phyloP scores from a whole-genome alignment of 2,797 vertebrate species.

The Naso thynnoides region DNA sequence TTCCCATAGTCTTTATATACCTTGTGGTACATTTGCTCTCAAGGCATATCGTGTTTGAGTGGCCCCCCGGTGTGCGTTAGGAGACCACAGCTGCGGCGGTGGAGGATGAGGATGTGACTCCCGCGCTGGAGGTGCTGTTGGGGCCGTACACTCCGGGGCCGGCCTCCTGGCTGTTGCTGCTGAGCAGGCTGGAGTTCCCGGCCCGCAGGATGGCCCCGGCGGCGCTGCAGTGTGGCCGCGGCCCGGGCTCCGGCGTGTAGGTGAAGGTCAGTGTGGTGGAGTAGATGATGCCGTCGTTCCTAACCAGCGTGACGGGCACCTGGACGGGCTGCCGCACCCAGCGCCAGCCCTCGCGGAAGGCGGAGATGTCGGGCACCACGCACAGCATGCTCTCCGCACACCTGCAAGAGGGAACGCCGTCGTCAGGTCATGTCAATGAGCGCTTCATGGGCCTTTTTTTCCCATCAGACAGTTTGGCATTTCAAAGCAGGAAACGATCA shows the following conservation, averaged over 20 bases:
- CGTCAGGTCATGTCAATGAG: too few species aligned
- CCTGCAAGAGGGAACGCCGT: too few species aligned
- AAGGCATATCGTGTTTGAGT: conserved; percentile 60
- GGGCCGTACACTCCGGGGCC: conserved; percentile 79
- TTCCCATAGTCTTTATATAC: conserved; percentile 71
- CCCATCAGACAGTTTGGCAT: too few species aligned
- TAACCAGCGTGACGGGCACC: conserved; percentile 98
- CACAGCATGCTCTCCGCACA: conserved; percentile 99
- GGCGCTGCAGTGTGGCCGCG: conserved; percentile 96
- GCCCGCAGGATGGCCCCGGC: conserved; percentile 96
- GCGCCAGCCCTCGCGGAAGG: conserved; percentile 98
- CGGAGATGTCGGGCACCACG: conserved; percentile 98
- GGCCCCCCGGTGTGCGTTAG: conserved; percentile 87
- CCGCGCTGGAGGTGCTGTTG: conserved; percentile 82
- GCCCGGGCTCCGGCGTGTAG: conserved; percentile 98
- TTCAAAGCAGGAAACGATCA: too few species aligned
- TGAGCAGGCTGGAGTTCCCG: conserved; percentile 90
- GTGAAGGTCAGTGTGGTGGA: conserved; percentile 99
- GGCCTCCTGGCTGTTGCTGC: conserved; percentile 82
- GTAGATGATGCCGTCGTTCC: conserved; percentile 98
- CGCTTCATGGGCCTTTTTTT: too few species aligned
- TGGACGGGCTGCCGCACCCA: conserved; percentile 99
- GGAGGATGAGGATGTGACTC: conserved; percentile 92
- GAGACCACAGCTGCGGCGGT: conserved; percentile 92
- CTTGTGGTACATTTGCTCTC: conserved; percentile 67